A percentile compares a stretch with the other conserved stretches of the same genome.
These are phyloP conservation scores for Tetragonula clypearis DNA, from an alignment of 1,140 invertebrate species.

Conservation along the genomic window DNA sequence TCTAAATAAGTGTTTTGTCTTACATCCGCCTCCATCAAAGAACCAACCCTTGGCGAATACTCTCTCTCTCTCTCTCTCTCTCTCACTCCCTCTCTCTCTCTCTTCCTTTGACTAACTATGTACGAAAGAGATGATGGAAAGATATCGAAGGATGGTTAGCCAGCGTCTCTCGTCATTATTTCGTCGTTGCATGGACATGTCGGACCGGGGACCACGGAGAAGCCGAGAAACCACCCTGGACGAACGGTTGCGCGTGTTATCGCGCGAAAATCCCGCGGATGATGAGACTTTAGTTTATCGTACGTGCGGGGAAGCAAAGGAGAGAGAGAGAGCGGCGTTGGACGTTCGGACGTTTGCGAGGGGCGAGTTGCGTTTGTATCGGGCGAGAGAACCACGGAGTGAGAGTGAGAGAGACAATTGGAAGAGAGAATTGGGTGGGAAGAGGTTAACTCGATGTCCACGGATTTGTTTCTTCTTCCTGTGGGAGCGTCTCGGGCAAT, in stretches of 20 bases:
- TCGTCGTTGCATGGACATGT: not conserved
- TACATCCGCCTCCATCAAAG: no score
- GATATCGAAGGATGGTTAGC: not conserved
- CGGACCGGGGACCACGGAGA: constrained; percentile 32
- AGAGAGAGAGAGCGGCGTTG: not conserved
- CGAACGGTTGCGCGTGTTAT: constrained; percentile 76
- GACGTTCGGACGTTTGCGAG: constrained; percentile 22
- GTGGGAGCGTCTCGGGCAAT: constrained; percentile 46
- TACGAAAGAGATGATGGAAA: not conserved
- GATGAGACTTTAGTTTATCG: constrained; percentile 82
- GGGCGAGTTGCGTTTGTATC: not conserved
- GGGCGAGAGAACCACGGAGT: not conserved
- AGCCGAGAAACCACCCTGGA: constrained; percentile 60
- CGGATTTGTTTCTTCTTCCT: constrained; percentile 60
- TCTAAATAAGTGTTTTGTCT: no score
- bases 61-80: no score
- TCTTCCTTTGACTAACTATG: no score
- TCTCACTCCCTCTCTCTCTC: no score
- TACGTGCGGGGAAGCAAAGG: constrained; percentile 68
- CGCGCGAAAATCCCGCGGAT: constrained; percentile 80
- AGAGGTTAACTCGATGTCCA: constrained; percentile 52
- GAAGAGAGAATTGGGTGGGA: constrained; percentile 10
- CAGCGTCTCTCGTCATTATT: constrained; percentile 17
- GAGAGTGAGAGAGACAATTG: no score
- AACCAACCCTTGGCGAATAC: no score